Base-by-base conservation (phyloP, 2,113 vertebrate species). In the Pseudonaja textilis region DNA sequence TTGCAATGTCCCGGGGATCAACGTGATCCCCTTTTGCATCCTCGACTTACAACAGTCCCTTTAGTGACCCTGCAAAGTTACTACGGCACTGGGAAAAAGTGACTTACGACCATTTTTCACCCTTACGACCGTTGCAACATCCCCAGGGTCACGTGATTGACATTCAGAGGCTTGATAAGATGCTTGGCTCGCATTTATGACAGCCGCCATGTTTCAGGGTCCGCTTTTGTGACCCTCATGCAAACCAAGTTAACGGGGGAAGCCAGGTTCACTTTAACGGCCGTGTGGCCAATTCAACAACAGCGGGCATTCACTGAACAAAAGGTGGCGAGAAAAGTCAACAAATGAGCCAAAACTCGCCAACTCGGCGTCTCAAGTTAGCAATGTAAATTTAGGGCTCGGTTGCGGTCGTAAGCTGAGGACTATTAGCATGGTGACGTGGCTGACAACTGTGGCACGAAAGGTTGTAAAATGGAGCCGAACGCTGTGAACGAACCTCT, bases 201-300 rank as follows among this genome's bases (percentile, higher is more conserved):
- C 1, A 3, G 26, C 4, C 0, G 10, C 3, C 3, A 0, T 12
- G 59, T 29, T 1, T 1, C 10, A 0, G 25, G 26, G 59, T 61
- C 59, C 0, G 10, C 11, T 12, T 64, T 29, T 64, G 61, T 8
- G 10, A 29, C 26, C 11, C 25, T 26, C 3, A 1, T 0, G 3
- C 26, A 64, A 64, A 11, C 26, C 4, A 64, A 29, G 26, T 64
- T 3, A 12, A 29, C 3, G 9, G 26, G 9, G 26, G 59, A 29
- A 64, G 10, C 61, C 26, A 12, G 61, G 29, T 29, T 64, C 26
- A 20, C 57, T 26, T 47, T 10, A 26, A 61, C 9, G 8, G 10
- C 57, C 3, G 11, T 29, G 61, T 64, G 3, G 3, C 61, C 4
- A 1, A 12, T 12, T 64, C 29, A 29, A 64, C 59, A 1, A 12